Percentiles rank a stretch among this genome's conserved stretches.
phyloP scores from a whole-genome alignment of 2,888 invertebrate genomes.

The Ceratothoa steindachneri region DNA sequence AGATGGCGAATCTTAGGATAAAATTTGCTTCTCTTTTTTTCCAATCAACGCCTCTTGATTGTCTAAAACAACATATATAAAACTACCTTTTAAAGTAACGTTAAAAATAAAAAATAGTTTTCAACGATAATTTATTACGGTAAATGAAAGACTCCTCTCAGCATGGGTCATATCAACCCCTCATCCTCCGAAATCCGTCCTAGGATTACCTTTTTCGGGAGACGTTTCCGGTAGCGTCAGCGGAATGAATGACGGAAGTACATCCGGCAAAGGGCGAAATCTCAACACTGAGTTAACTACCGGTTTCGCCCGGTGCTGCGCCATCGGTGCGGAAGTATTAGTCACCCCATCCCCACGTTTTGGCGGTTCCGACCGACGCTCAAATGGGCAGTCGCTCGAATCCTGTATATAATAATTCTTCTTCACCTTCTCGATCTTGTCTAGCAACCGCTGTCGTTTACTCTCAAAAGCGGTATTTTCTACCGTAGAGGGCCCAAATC shows the following conservation, averaged over 20 bases:
- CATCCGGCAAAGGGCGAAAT: neutral
- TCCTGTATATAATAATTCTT: neutral
- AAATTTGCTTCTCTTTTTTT: too few relatives aligned
- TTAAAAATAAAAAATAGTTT: too few relatives aligned
- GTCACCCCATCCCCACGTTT: neutral
- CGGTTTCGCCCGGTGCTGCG: neutral
- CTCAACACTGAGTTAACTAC: neutral
- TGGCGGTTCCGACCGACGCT: neutral
- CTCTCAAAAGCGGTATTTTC: neutral
- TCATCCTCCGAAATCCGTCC: too few relatives aligned
- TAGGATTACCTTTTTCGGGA: too few relatives aligned
- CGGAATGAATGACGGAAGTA: neutral
- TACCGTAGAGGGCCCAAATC: neutral
- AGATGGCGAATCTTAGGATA: too few relatives aligned
- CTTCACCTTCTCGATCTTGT: neutral
- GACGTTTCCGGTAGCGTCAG: neutral
- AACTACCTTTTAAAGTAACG: too few relatives aligned
- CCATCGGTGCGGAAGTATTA: neutral
- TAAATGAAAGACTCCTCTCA: too few relatives aligned
- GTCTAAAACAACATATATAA: too few relatives aligned
- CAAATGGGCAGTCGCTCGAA: neutral
- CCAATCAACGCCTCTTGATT: too few relatives aligned
- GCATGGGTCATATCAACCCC: too few relatives aligned
- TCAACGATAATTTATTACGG: too few relatives aligned
- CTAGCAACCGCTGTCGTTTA: neutral